phyloP scores from a whole-genome alignment of 2,888 invertebrate species.

The Agonum fuliginosum region DNA sequence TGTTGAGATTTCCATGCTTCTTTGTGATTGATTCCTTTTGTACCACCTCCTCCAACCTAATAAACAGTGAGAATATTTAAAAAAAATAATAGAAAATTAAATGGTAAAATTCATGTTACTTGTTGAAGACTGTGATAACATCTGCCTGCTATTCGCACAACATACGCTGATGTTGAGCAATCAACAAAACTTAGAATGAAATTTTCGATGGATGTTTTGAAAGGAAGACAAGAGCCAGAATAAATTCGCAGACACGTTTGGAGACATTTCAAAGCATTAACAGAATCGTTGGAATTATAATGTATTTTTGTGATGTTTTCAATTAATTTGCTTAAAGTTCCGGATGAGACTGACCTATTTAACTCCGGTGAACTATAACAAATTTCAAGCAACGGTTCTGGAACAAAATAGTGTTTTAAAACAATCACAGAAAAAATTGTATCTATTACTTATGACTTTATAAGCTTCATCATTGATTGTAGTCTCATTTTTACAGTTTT shows the following conservation, averaged over 20 bases:
- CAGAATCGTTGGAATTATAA: constrained; percentile 55
- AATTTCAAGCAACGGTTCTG: constrained; percentile 57
- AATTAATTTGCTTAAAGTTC: constrained; percentile 60
- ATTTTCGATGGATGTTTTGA: constrained; percentile 61
- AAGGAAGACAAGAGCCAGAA: constrained; percentile 60
- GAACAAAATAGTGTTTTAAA: constrained; percentile 32
- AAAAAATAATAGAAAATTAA: neutral
- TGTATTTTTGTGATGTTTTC: constrained; percentile 54
- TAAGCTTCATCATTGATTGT: constrained; percentile 16
- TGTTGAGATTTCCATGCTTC: constrained; percentile 62
- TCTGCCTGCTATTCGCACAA: constrained; percentile 60
- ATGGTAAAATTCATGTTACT: too few species aligned
- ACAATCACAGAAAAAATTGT: neutral
- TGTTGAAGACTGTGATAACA: constrained; percentile 63
- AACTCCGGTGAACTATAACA: constrained; percentile 61
- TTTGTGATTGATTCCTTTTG: constrained; percentile 60
- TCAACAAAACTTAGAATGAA: constrained; percentile 61
- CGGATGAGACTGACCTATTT: constrained; percentile 60
- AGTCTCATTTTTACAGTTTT: constrained; percentile 32
- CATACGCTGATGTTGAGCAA: constrained; percentile 5
- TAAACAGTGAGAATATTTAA: neutral
- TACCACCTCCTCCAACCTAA: constrained; percentile 61
- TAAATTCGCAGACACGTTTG: constrained; percentile 61
- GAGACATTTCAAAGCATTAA: constrained; percentile 60
- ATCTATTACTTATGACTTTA: constrained; percentile 46